These are phyloP conservation scores for Sylvilagus bachmani DNA, from an alignment of 2,113 vertebrate species.

Conservation along the genomic window DNA sequence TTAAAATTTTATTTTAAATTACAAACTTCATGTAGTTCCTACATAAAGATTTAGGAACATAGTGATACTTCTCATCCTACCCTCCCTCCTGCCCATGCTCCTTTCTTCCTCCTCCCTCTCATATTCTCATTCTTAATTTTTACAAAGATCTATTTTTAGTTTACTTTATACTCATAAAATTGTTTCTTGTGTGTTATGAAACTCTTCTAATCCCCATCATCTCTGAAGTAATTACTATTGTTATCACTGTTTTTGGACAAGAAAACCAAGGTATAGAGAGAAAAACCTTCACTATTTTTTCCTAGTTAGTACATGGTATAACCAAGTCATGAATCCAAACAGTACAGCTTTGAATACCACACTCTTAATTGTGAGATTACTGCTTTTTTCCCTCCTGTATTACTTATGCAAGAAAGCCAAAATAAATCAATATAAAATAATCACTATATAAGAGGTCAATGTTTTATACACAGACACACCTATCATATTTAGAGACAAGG, in stretches of 20 bases:
- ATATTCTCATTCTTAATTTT: too few species aligned
- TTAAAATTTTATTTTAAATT: too few species aligned
- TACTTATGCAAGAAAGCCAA: not conserved
- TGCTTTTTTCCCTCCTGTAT: not conserved
- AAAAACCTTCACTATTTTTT: not conserved
- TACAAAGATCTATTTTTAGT: too few species aligned
- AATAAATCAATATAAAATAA: not conserved
- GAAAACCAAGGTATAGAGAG: not conserved
- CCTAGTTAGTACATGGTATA: not conserved
- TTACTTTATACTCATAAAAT: too few species aligned
- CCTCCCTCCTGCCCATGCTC: too few species aligned
- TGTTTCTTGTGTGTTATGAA: not conserved
- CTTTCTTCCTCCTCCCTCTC: too few species aligned
- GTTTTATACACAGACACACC: not conserved
- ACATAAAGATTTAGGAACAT: too few species aligned
- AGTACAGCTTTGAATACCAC: not conserved
- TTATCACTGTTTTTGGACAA: not conserved
- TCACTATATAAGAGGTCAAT: not conserved
- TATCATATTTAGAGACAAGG: not conserved
- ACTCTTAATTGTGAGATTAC: not conserved
- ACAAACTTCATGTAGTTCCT: too few species aligned
- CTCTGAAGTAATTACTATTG: not conserved
- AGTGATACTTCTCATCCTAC: too few species aligned
- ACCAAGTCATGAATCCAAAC: not conserved
- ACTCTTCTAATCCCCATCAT: not conserved